Conservation (phyloP, 1,140 invertebrate genomes). For the Brevipalpus yothersi region DNA sequence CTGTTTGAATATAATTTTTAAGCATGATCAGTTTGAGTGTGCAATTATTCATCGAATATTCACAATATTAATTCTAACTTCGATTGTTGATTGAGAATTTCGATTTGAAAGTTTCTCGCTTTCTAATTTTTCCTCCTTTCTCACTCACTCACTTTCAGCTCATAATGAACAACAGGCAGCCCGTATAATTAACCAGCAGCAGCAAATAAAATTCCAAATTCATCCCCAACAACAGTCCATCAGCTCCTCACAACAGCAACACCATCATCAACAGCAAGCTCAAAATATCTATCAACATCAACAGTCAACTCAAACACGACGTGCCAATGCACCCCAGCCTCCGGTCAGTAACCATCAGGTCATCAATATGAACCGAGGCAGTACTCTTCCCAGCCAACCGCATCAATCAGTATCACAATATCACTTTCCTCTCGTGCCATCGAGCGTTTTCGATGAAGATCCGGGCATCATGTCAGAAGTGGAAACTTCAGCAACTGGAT, state of each 20-base stretch:
- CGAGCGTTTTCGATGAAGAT: conserved; percentile 43
- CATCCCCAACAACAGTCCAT: background rate
- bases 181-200: background rate
- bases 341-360: background rate
- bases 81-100: background rate
- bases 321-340: background rate
- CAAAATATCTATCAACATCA: background rate
- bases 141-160: background rate
- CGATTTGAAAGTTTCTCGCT: background rate
- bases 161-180: background rate
- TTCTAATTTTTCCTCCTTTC: background rate
- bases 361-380: background rate
- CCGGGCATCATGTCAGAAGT: conserved; percentile 92
- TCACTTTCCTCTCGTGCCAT: conserved; percentile 5
- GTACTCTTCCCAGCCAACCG: background rate
- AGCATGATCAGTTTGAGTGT: too few relatives aligned
- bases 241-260: background rate
- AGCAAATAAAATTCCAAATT: background rate
- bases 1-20: too few relatives aligned
- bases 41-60: background rate
- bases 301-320: background rate
- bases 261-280: background rate
- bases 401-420: background rate
- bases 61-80: background rate
- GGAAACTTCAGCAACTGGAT: conserved; percentile 67